Conservation (phyloP, 2,888 invertebrate genomes). For the Drosophila parthenogenetica region DNA sequence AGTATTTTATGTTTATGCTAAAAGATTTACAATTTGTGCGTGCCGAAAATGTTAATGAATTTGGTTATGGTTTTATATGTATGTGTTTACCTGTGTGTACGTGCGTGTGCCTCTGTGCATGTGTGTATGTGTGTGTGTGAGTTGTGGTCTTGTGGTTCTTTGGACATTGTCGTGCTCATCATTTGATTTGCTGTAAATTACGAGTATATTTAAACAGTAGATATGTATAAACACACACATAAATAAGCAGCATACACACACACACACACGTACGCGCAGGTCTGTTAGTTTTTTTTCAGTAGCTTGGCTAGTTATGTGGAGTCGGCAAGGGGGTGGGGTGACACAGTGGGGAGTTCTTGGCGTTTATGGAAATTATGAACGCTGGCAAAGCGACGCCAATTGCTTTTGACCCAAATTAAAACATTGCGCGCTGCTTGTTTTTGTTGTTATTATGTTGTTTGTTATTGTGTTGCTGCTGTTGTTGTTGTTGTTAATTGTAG, state of each 20-base stretch:
- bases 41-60: constrained; percentile 78
- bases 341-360: constrained; percentile 21
- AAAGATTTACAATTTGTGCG: constrained; percentile 79
- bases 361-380: constrained; percentile 67
- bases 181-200: constrained; percentile 66
- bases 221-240: constrained; percentile 28
- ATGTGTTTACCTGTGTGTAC: constrained; percentile 9
- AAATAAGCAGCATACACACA: constrained; percentile 13
- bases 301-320: not conserved
- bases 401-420: constrained; percentile 72
- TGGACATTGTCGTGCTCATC: constrained; percentile 47
- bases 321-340: not conserved
- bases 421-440: constrained; percentile 31
- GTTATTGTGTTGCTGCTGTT: constrained; percentile 60
- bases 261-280: not conserved
- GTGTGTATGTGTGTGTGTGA: constrained; percentile 18
- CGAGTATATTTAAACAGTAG: constrained; percentile 39
- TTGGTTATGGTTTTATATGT: constrained; percentile 62
- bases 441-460: constrained; percentile 57
- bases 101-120: not conserved
- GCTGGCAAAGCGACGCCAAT: constrained; percentile 68
- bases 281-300: not conserved
- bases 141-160: constrained; percentile 24
- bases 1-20: constrained; percentile 72
- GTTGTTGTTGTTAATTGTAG: constrained; percentile 49